A percentile compares a stretch with the other conserved stretches of the same genome.
Evolutionary conservation across 2,888 invertebrate genomes (phyloP).

Genomic region (Prenolepis imparis): DNA sequence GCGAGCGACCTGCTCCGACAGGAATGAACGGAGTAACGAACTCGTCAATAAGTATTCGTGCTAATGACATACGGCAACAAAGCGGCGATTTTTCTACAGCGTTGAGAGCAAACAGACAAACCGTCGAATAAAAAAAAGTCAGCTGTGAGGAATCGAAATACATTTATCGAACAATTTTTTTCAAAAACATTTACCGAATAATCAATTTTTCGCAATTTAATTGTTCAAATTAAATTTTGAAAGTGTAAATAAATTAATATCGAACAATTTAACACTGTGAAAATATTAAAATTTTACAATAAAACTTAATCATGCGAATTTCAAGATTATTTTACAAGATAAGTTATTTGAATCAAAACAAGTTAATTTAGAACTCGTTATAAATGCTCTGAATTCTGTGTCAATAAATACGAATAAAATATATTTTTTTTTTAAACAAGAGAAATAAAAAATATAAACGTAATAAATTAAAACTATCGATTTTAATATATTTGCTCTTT

Average conservation of each 20-base stretch:
- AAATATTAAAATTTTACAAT: neutral
- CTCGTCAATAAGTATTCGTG: conserved; percentile 67
- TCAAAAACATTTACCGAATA: neutral
- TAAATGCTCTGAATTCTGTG: neutral
- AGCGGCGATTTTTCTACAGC: conserved; percentile 31
- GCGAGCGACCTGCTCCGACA: conserved; percentile 58
- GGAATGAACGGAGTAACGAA: conserved; percentile 68
- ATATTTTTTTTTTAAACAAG: neutral
- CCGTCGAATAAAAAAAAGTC: neutral
- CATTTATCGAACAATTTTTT: conserved; percentile 4
- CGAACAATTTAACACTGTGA: neutral
- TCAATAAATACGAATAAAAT: neutral
- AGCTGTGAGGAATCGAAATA: neutral
- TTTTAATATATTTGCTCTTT: neutral
- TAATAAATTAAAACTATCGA: neutral
- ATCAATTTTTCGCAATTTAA: neutral
- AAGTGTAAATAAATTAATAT: neutral
- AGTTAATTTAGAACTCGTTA: neutral
- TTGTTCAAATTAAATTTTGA: neutral
- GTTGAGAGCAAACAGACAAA: conserved; percentile 1
- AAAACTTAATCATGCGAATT: neutral
- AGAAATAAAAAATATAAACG: conserved; percentile 6
- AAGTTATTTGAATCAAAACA: neutral
- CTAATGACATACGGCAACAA: conserved; percentile 68
- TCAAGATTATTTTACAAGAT: neutral